Conservation (phyloP, 2,797 vertebrate species). For the Halcyon badia region DNA sequence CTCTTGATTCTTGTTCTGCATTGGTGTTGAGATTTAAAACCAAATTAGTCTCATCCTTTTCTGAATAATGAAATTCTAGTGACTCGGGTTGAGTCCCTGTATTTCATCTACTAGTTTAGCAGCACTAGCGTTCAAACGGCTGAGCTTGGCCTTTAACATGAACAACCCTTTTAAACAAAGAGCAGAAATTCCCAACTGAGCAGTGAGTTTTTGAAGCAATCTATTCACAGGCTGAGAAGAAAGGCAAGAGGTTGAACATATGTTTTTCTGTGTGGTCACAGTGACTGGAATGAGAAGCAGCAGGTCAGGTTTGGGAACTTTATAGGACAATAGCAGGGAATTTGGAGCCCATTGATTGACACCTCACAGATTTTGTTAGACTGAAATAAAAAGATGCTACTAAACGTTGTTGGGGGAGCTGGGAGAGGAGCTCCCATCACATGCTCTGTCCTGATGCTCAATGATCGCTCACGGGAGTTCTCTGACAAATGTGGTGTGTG, state of each 20-base stretch:
- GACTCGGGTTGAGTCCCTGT: rapidly evolving
- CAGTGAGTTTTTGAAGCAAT: not conserved
- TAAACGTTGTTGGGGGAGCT: rapidly evolving
- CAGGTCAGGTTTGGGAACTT: not conserved
- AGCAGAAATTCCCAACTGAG: not conserved
- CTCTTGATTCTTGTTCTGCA: not conserved
- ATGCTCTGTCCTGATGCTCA: not conserved
- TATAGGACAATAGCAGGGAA: not conserved
- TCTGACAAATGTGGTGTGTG: not conserved
- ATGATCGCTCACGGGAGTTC: not conserved
- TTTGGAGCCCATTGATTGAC: not conserved
- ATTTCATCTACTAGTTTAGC: not conserved
- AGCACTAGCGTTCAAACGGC: not conserved
- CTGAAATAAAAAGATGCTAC: not conserved
- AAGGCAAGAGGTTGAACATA: not conserved
- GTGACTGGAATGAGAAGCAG: not conserved
- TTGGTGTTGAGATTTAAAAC: not conserved
- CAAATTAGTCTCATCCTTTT: not conserved
- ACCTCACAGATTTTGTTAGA: not conserved
- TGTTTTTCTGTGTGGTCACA: not conserved
- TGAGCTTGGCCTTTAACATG: not conserved
- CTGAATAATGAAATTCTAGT: not conserved
- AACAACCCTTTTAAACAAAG: not conserved
- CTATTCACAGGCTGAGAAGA: not conserved
- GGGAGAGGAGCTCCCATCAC: not conserved